Evolutionary conservation across 92 coral and sea anemone species (phyloP).

Genomic region (Porites cylindrica): DNA sequence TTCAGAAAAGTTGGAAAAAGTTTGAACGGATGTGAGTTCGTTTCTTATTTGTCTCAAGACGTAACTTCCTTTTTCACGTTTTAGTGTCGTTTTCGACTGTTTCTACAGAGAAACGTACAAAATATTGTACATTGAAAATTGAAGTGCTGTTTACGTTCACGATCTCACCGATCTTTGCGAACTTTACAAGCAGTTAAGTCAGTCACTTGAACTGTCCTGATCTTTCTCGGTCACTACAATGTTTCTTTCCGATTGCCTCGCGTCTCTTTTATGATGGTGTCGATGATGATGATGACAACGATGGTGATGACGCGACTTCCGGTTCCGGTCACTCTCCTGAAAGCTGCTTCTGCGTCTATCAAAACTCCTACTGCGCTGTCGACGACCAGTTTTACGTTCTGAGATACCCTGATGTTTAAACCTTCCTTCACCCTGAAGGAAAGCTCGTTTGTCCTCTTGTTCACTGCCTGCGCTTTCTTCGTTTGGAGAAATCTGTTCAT

Average conservation of each 20-base stretch:
- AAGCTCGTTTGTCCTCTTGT: not conserved
- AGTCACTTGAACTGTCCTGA: not conserved
- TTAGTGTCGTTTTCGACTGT: too few species aligned
- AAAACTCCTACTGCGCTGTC: slow-evolving; percentile 13
- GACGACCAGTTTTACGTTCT: not conserved
- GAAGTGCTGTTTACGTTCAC: too few species aligned
- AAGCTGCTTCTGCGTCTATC: slow-evolving; percentile 10
- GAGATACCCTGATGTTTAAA: not conserved
- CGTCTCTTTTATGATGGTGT: not conserved
- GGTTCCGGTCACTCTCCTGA: not conserved
- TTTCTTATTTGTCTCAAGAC: too few species aligned
- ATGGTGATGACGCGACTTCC: slow-evolving; percentile 33
- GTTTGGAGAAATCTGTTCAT: not conserved
- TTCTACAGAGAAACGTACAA: too few species aligned
- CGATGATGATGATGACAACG: slow-evolving; percentile 12
- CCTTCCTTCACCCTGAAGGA: not conserved
- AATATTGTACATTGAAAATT: too few species aligned
- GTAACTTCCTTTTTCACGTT: too few species aligned
- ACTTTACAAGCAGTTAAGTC: not conserved
- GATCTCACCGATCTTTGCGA: too few species aligned
- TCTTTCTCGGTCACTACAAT: not conserved
- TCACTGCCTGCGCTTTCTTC: slow-evolving; percentile 8
- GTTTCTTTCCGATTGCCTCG: not conserved
- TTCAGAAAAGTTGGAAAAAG: too few species aligned
- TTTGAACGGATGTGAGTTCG: too few species aligned